A percentile compares a stretch with the other conserved stretches of the same genome.
Evolutionary conservation across 2,113 vertebrate species (phyloP).

Genomic region (Hassar affinis): DNA sequence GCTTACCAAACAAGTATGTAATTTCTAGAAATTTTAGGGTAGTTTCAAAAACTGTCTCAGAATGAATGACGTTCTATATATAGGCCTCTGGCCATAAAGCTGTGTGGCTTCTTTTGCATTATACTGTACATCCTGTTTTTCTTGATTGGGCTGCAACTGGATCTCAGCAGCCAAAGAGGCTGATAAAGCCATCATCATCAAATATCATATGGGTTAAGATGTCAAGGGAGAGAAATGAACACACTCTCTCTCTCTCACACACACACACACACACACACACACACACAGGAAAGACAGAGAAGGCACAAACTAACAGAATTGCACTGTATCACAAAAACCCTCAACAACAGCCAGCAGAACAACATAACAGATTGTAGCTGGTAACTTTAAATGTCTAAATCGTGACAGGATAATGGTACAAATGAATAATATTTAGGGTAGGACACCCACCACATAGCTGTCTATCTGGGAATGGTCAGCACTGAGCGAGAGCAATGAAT

Average conservation of each 20-base stretch:
- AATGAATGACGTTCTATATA: slow-evolving; percentile 6
- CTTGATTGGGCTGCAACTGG: slow-evolving; percentile 17
- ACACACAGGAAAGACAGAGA: not conserved
- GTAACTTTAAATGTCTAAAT: slow-evolving; percentile 38
- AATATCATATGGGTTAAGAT: slow-evolving; percentile 40
- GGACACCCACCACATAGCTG: slow-evolving; percentile 27
- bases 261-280: not conserved
- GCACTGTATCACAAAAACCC: slow-evolving; percentile 1
- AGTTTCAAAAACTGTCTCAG: not conserved
- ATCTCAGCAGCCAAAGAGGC: slow-evolving; percentile 27
- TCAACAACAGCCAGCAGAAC: not conserved
- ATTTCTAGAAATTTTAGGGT: not conserved
- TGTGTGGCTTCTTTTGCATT: slow-evolving; percentile 31
- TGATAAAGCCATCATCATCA: slow-evolving; percentile 46
- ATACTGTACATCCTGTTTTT: slow-evolving; percentile 38
- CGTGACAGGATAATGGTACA: slow-evolving; percentile 28
- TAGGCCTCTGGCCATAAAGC: not conserved
- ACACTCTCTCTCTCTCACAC: not conserved
- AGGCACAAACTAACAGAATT: slow-evolving; percentile 5
- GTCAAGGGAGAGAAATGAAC: slow-evolving; percentile 32
- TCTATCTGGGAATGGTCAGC: slow-evolving; percentile 16
- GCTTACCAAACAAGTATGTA: not conserved
- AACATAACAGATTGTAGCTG: slow-evolving; percentile 17
- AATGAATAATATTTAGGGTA: slow-evolving; percentile 30
- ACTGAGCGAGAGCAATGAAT: slow-evolving; percentile 21